Percentiles rank a stretch among this genome's conserved stretches.
Conservation (phyloP, 2,113 vertebrate genomes). For the Tetrax tetrax region DNA sequence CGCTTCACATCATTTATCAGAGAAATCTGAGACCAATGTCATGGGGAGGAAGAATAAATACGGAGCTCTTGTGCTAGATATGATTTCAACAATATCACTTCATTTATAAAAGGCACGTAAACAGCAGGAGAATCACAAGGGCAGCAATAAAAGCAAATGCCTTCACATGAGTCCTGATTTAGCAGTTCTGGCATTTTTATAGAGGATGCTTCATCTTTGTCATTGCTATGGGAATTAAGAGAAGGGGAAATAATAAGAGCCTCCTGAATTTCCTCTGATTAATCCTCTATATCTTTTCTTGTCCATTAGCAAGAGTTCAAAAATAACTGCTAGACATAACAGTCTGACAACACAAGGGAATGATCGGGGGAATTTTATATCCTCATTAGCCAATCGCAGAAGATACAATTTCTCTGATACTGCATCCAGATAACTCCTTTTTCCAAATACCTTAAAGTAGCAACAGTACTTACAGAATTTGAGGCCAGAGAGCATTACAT, state of each 20-base stretch:
- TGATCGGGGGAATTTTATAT: not conserved
- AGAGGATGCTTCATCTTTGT: conserved; percentile 32
- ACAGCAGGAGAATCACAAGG: conserved; percentile 43
- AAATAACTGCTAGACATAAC: conserved; percentile 62
- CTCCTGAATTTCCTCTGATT: conserved; percentile 48
- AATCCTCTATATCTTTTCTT: conserved; percentile 31
- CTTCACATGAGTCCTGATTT: conserved; percentile 27
- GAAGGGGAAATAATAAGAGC: conserved; percentile 26
- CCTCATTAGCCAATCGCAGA: not conserved
- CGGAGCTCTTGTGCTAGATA: not conserved
- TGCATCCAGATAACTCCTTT: not conserved
- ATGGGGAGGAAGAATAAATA: not conserved
- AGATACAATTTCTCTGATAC: not conserved
- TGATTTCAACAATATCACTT: conserved; percentile 12
- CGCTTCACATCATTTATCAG: not conserved
- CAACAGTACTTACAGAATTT: not conserved
- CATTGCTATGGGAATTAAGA: conserved; percentile 46
- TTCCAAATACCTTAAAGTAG: not conserved
- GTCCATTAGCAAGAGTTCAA: conserved; percentile 49
- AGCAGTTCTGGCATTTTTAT: conserved; percentile 42
- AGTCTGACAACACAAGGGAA: conserved; percentile 19
- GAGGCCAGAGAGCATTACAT: not conserved
- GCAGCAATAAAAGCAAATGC: conserved; percentile 22
- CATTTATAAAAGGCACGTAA: conserved; percentile 1
- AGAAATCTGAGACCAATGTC: not conserved